These are phyloP conservation scores for Monochamus saltuarius DNA, from an alignment of 1,140 invertebrate species.

Conservation along the genomic window DNA sequence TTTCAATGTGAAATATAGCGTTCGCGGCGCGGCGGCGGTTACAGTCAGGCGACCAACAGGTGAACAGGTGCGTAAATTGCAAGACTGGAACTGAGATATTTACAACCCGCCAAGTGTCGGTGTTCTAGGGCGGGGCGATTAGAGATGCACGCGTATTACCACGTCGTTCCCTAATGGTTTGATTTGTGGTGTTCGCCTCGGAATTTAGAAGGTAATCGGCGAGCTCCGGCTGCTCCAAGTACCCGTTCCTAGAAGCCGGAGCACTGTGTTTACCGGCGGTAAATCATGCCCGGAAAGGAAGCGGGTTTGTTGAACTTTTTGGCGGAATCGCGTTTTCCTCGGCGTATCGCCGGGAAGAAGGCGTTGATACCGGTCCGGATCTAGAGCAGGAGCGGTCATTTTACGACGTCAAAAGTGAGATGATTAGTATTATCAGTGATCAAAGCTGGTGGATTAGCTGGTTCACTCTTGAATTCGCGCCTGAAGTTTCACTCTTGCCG, in stretches of 20 bases:
- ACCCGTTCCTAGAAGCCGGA: background rate
- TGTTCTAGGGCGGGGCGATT: conserved; percentile 5
- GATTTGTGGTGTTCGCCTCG: conserved; percentile 5
- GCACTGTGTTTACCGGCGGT: conserved; percentile 7
- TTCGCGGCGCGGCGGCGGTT: no score
- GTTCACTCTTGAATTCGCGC: no score
- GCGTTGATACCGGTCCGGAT: no score
- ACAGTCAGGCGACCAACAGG: no score
- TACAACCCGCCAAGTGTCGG: background rate
- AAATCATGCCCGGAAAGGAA: conserved; percentile 11
- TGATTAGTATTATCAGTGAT: no score
- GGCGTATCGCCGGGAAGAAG: background rate
- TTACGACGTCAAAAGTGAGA: no score
- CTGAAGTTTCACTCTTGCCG: no score
- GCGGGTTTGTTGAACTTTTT: conserved; percentile 10
- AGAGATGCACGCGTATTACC: conserved; percentile 5
- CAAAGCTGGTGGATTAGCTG: no score
- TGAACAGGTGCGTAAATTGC: no score
- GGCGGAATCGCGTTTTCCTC: conserved; percentile 1
- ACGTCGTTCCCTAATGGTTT: background rate
- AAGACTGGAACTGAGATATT: no score
- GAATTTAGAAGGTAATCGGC: conserved; percentile 2
- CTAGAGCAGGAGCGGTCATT: no score
- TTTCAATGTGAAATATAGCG: no score
- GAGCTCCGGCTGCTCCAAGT: background rate